Percentiles rank a stretch among this genome's conserved stretches.
phyloP scores from a whole-genome alignment of 2,888 invertebrate genomes.

The Orthosia gracilis region DNA sequence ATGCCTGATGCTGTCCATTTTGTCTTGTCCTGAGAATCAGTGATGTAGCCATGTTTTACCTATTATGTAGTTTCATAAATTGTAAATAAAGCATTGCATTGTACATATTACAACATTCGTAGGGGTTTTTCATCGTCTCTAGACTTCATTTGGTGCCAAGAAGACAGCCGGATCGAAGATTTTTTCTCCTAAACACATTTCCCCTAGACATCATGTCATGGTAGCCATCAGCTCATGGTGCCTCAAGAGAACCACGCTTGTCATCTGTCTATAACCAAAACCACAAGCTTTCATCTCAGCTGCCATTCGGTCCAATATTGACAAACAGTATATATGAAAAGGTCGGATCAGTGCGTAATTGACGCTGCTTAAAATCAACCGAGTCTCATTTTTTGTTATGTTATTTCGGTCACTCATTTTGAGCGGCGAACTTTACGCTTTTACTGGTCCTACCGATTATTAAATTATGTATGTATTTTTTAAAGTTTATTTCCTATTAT shows the following conservation, averaged over 20 bases:
- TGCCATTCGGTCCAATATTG: constrained; percentile 89
- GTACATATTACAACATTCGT: background rate
- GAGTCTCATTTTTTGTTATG: background rate
- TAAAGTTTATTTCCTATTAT: constrained; percentile 46
- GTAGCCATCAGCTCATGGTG: constrained; percentile 31
- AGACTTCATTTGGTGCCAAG: constrained; percentile 3
- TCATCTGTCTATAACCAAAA: constrained; percentile 71
- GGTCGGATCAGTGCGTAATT: constrained; percentile 34
- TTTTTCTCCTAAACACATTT: constrained; percentile 50
- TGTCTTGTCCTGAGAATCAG: background rate
- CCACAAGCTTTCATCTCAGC: constrained; percentile 87
- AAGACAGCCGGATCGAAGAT: constrained; percentile 16
- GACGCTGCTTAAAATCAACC: constrained; percentile 21
- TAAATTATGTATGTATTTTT: constrained; percentile 55
- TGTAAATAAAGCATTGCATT: background rate
- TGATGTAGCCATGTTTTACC: background rate
- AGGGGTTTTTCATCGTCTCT: background rate
- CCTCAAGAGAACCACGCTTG: constrained; percentile 59
- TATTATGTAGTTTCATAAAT: background rate
- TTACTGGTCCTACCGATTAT: constrained; percentile 21
- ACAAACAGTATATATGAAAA: constrained; percentile 74
- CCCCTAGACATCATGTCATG: constrained; percentile 41
- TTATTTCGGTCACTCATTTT: constrained; percentile 23
- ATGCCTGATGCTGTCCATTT: background rate
- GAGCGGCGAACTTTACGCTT: constrained; percentile 7